Evolutionary conservation across 2,113 vertebrate species (phyloP).

Genomic region (Rhagologus leucostigma): DNA sequence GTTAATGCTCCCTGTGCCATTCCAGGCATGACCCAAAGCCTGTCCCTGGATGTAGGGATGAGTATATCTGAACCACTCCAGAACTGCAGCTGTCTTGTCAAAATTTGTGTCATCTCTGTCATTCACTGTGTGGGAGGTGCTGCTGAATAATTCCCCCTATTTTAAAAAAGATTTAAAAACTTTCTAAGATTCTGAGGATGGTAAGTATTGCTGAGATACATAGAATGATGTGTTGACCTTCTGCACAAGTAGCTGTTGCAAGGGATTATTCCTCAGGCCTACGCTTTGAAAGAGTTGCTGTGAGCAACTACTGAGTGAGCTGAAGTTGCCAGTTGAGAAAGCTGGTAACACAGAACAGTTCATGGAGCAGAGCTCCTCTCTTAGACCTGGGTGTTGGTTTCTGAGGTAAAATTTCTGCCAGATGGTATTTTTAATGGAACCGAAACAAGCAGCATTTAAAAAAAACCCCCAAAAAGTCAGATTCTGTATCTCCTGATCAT

Average conservation of each 20-base stretch:
- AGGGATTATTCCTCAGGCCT: neutral
- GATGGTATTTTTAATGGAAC: slow-evolving; percentile 25
- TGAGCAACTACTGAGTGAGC: neutral
- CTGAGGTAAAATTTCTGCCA: slow-evolving; percentile 10
- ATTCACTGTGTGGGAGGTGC: neutral
- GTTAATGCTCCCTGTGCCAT: neutral
- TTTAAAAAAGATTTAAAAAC: neutral
- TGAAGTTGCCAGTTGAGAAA: neutral
- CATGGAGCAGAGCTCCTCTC: neutral
- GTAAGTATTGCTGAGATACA: neutral
- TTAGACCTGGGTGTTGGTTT: neutral
- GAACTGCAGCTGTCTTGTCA: neutral
- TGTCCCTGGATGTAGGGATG: neutral
- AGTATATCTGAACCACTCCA: rapidly evolving
- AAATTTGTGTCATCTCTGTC: neutral
- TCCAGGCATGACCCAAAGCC: neutral
- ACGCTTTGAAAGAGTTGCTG: neutral
- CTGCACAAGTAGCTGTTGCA: neutral
- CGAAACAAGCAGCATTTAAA: neutral
- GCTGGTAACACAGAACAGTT: neutral
- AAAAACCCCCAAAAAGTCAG: neutral
- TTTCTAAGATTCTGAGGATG: neutral
- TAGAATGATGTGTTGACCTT: neutral
- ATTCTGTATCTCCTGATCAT: neutral
- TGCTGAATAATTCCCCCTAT: neutral